Conservation (phyloP, 2,113 vertebrate genomes). For the Anseranas semipalmata region DNA sequence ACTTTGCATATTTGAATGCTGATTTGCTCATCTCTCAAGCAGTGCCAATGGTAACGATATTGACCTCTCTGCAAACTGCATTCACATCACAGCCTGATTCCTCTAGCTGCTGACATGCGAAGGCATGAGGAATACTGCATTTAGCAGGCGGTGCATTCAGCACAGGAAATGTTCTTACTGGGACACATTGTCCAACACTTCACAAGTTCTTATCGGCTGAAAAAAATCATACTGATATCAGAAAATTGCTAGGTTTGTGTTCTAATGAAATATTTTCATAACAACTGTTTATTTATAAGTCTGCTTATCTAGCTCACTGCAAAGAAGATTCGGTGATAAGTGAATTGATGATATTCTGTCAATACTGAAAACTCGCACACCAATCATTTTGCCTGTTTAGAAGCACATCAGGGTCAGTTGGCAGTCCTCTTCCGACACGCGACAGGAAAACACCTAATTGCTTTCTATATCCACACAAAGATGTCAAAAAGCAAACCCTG, state of each 20-base stretch:
- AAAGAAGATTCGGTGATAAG: not conserved
- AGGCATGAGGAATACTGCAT: slow-evolving; percentile 46
- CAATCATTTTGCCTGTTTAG: not conserved
- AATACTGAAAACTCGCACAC: not conserved
- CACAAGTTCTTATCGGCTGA: not conserved
- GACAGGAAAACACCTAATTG: not conserved
- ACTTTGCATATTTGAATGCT: not conserved
- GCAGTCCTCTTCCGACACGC: not conserved
- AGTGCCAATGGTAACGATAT: slow-evolving; percentile 29
- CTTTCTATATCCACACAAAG: not conserved
- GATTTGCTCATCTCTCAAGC: slow-evolving; percentile 36
- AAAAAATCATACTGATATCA: not conserved
- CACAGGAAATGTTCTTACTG: not conserved
- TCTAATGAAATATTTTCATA: not conserved
- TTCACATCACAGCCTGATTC: slow-evolving; percentile 16
- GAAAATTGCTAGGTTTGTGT: not conserved
- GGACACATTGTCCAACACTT: not conserved
- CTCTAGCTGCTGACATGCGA: slow-evolving; percentile 34
- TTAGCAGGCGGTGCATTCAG: not conserved
- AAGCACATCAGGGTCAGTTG: not conserved
- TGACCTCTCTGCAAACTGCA: slow-evolving; percentile 64
- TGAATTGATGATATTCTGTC: not conserved
- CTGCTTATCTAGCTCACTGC: not conserved
- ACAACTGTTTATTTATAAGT: not conserved
- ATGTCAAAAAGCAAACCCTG: not conserved